Conservation (phyloP, 2,888 invertebrate species). For the Ectropis crepuscularia region DNA sequence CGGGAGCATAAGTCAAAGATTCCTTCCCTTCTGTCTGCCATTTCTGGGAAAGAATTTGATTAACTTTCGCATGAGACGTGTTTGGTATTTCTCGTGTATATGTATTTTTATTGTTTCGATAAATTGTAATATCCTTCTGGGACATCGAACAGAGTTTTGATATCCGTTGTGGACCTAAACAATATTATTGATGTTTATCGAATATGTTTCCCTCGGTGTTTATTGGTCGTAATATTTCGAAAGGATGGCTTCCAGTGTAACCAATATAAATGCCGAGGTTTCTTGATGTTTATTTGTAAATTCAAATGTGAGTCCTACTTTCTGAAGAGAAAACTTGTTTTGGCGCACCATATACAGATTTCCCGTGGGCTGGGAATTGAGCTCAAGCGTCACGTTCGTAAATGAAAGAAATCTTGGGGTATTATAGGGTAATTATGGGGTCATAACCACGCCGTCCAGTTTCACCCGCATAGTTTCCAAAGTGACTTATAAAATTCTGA, state of each 20-base stretch:
- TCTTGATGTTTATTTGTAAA: not conserved
- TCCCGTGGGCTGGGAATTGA: too few species aligned
- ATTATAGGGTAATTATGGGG: too few species aligned
- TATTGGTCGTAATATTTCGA: conserved; percentile 29
- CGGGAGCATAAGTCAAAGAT: conserved; percentile 33
- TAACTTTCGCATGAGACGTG: conserved; percentile 34
- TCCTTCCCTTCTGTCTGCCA: conserved; percentile 30
- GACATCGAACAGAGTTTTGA: conserved; percentile 38
- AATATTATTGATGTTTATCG: conserved; percentile 41
- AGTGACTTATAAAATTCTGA: too few species aligned
- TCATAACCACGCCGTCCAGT: too few species aligned
- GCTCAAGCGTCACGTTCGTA: too few species aligned
- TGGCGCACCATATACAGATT: too few species aligned
- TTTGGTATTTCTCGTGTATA: conserved; percentile 38
- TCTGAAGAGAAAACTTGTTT: too few species aligned
- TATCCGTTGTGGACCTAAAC: conserved; percentile 36
- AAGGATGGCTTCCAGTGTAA: conserved; percentile 17
- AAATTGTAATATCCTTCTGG: conserved; percentile 44
- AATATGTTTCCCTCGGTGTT: conserved; percentile 25
- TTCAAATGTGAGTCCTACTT: not conserved
- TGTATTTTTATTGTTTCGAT: conserved; percentile 44
- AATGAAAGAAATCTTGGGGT: too few species aligned
- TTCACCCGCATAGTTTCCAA: too few species aligned
- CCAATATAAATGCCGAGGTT: conserved; percentile 1
- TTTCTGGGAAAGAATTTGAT: conserved; percentile 39